phyloP scores from a whole-genome alignment of 2,113 vertebrate genomes.

The Azemiops feae region DNA sequence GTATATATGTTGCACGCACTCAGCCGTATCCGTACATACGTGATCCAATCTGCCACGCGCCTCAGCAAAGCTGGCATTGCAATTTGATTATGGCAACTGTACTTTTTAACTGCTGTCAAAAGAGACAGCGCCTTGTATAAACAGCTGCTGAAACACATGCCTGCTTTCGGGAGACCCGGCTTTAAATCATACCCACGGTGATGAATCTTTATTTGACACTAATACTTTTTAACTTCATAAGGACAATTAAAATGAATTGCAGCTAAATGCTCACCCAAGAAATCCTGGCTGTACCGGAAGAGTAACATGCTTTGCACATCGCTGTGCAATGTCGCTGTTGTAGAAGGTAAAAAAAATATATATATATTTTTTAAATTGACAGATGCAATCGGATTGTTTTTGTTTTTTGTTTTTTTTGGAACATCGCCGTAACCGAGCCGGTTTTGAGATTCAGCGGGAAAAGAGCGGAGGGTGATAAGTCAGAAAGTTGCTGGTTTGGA shows the following conservation, averaged over 20 bases:
- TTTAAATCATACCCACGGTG: constrained; percentile 68
- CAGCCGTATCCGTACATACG: not conserved
- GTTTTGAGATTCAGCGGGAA: not conserved
- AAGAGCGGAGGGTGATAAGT: not conserved
- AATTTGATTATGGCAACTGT: constrained; percentile 70
- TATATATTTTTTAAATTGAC: too few species aligned
- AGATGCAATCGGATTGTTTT: not conserved
- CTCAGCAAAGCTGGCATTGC: constrained; percentile 75
- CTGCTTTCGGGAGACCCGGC: constrained; percentile 68
- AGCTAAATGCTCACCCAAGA: constrained; percentile 73
- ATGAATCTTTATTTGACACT: constrained; percentile 79
- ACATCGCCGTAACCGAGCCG: not conserved
- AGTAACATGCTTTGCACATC: constrained; percentile 4
- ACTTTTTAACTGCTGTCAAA: constrained; percentile 82
- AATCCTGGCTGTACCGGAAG: constrained; percentile 57
- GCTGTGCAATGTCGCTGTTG: too few species aligned
- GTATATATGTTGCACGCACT: not conserved
- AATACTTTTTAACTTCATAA: constrained; percentile 80
- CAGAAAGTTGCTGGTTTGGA: not conserved
- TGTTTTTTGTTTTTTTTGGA: too few species aligned
- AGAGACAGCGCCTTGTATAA: constrained; percentile 74
- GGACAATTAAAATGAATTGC: constrained; percentile 82
- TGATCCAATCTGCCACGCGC: constrained; percentile 77
- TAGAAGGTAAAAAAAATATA: not conserved
- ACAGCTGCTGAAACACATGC: constrained; percentile 79